Percentiles rank a stretch among this genome's conserved stretches.
These are phyloP conservation scores for Columba guinea DNA, from an alignment of 2,797 vertebrate genomes.

Conservation along the genomic window DNA sequence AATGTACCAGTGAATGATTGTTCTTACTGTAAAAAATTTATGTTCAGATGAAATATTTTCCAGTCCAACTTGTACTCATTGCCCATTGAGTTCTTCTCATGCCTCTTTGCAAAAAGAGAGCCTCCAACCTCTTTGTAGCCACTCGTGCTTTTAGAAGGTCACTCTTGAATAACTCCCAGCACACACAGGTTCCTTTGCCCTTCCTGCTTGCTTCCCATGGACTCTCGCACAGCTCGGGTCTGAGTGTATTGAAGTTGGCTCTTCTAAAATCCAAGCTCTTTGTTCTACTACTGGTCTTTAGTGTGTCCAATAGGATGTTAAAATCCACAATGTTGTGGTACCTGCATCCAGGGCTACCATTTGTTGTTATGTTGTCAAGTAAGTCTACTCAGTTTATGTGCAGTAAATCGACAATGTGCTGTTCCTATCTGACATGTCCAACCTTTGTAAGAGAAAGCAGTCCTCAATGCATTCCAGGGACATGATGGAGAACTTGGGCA, in stretches of 20 bases:
- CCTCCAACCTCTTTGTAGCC: neutral
- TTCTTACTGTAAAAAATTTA: neutral
- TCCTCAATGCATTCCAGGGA: neutral
- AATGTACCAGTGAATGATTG: neutral
- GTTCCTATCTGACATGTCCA: neutral
- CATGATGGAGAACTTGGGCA: neutral
- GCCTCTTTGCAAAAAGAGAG: neutral
- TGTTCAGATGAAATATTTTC: neutral
- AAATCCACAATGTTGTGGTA: neutral
- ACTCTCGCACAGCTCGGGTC: accelerated
- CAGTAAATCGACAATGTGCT: neutral
- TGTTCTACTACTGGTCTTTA: neutral
- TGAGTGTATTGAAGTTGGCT: neutral
- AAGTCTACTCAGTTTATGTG: neutral
- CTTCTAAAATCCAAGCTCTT: neutral
- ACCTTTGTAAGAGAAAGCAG: neutral
- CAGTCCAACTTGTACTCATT: neutral
- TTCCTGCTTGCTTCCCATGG: neutral
- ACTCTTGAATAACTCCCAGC: neutral
- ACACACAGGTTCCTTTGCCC: neutral
- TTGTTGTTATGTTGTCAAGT: neutral
- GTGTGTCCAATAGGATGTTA: neutral
- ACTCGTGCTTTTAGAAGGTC: neutral
- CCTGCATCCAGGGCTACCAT: neutral
- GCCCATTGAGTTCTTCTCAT: neutral